A percentile compares a stretch with the other conserved stretches of the same genome.
phyloP scores from a whole-genome alignment of 2,113 vertebrate genomes.

The Oxyura jamaicensis region DNA sequence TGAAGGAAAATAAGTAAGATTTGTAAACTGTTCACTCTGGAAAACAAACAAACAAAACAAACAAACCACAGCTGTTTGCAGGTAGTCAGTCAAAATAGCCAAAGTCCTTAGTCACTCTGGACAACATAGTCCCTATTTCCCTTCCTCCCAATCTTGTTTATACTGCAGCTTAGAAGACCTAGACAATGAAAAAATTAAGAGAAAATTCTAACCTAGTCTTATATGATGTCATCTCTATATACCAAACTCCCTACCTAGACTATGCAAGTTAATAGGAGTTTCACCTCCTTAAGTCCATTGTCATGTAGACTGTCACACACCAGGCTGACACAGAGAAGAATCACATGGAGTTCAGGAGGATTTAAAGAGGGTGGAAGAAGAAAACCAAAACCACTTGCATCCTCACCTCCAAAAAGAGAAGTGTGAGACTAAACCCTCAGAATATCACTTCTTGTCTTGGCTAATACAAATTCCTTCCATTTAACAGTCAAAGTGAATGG shows the following conservation, averaged over 20 bases:
- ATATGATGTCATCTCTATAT: neutral
- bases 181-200: neutral
- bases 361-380: neutral
- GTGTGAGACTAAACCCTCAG: neutral
- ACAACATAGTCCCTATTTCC: neutral
- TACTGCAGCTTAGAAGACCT: neutral
- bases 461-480: neutral
- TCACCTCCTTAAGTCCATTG: neutral
- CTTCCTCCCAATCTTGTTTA: neutral
- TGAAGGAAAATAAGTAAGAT: neutral
- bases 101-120: neutral
- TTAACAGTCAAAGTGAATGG: neutral
- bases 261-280: neutral
- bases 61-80: neutral
- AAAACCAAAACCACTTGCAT: neutral
- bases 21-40: neutral
- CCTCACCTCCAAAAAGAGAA: neutral
- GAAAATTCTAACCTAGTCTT: neutral
- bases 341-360: neutral
- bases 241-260: neutral
- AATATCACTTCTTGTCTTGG: neutral
- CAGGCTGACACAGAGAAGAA: neutral
- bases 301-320: neutral
- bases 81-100: neutral
- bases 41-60: neutral